These are phyloP conservation scores for Harpalus rufipes DNA, from an alignment of 2,888 invertebrate genomes.

Conservation along the genomic window DNA sequence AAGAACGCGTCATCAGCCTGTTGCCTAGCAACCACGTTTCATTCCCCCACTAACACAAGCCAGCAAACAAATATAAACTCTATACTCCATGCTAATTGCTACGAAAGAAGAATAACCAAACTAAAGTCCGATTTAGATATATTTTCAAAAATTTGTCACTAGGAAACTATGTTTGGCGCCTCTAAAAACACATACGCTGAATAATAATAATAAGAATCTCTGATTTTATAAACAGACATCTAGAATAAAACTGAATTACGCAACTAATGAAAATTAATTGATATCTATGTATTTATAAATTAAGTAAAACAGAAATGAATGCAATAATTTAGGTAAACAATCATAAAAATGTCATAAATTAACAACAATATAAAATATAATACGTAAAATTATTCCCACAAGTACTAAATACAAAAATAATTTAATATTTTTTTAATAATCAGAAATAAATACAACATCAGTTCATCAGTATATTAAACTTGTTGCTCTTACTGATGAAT, in stretches of 20 bases:
- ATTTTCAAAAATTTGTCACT: slow-evolving; percentile 30
- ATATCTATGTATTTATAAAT: neutral
- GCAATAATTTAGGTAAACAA: too few species aligned
- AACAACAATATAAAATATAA: neutral
- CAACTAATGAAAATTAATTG: neutral
- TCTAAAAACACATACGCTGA: neutral
- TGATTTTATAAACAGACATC: neutral
- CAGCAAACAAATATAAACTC: slow-evolving; percentile 66
- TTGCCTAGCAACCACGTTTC: slow-evolving; percentile 65
- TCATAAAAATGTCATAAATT: too few species aligned
- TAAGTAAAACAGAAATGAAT: slow-evolving; percentile 1
- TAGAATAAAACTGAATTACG: slow-evolving; percentile 28
- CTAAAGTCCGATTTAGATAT: slow-evolving; percentile 35
- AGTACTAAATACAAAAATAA: neutral
- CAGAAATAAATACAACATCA: slow-evolving; percentile 27
- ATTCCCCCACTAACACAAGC: slow-evolving; percentile 44
- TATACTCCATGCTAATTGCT: slow-evolving; percentile 58
- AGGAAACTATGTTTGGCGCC: neutral
- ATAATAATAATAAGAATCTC: neutral
- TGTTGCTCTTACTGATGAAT: slow-evolving; percentile 62
- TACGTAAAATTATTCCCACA: neutral
- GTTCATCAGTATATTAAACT: slow-evolving; percentile 42
- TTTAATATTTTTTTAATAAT: neutral
- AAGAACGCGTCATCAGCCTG: slow-evolving; percentile 65
- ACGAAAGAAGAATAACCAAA: slow-evolving; percentile 54